These are phyloP conservation scores for Falcaria lacertinaria DNA, from an alignment of 2,888 invertebrate genomes.

Conservation along the genomic window DNA sequence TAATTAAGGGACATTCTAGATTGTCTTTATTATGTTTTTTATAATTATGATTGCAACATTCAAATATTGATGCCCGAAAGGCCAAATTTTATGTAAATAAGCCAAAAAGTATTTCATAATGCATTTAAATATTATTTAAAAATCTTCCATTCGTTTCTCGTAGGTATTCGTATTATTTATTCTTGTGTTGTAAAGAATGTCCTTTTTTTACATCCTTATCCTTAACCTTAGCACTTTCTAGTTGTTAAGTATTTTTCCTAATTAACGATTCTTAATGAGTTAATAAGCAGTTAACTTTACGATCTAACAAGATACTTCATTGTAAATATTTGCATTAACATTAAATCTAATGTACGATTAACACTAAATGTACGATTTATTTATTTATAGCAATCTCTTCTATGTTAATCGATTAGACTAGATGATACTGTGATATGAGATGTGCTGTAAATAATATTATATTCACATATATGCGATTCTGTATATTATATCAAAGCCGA, in stretches of 20 bases:
- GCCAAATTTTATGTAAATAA: not conserved
- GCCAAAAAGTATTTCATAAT: not conserved
- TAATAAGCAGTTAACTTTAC: not conserved
- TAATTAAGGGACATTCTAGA: slow-evolving; percentile 1
- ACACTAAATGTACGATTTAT: not conserved
- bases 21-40: not conserved
- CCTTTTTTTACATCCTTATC: not conserved
- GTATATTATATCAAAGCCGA: too few species aligned
- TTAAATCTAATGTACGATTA: not conserved
- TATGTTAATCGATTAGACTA: slow-evolving; percentile 10
- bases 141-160: not conserved
- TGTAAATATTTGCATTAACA: not conserved
- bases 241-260: too few species aligned
- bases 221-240: not conserved
- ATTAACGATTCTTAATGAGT: not conserved
- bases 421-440: slow-evolving; percentile 54
- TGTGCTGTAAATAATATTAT: slow-evolving; percentile 19
- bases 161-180: not conserved
- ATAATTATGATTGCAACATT: not conserved
- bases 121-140: not conserved
- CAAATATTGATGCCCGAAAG: not conserved
- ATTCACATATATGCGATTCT: not conserved
- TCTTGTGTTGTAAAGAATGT: not conserved
- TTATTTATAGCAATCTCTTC: slow-evolving; percentile 1
- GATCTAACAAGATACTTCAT: not conserved